Evolutionary conservation across 2,797 vertebrate genomes (phyloP), one percentile per base, ranked within the genome.

Genomic region (Gymnodraco acuticeps): DNA sequence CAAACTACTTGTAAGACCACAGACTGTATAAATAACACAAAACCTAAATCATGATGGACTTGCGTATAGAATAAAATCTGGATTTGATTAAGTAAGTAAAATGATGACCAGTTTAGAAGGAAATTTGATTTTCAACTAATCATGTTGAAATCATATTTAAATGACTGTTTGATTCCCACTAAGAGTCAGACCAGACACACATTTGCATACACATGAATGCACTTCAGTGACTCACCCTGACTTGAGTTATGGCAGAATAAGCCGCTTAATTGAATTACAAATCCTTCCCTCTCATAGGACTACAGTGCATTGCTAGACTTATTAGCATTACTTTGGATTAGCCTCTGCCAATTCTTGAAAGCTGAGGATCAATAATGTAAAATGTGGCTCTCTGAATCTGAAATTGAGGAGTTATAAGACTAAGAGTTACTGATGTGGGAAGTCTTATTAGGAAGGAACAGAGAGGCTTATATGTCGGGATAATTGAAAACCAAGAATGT

Each of bases 321-420:
- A 72, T 81, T 75, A 81, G 82, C 64, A 58, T 86, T 84, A 74
- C 47, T 61, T 54, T 15, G 70, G 76, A 87, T 91, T 84, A 90
- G 64, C 52, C 42, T 58, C 43, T 72, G 61, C 50, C 43, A 19
- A 72, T 73, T 81, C 58, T 27, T 65, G 66, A 80, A 81, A 73
- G 66, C 71, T 27, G 1, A 19, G n/a, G 69, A 86, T 90, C 87
- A 77, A 87, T 87, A 87, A 67, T 33, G 56, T n/a, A 65, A 82
- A 78, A 59, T 59, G 52, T 56, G 54, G 56, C 23, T 23, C 31
- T 79, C 52, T 64, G 70, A 69, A 56, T 67, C 43, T 64, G 19
- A 71, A 79, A 84, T 6, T 82, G 69, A 82, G 78, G 41, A 75
- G 20, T 55, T 60, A 11, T 10, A 59, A 60, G 47, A 75, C 38